Conservation (phyloP, 1,140 invertebrate species). For the Popillia japonica region DNA sequence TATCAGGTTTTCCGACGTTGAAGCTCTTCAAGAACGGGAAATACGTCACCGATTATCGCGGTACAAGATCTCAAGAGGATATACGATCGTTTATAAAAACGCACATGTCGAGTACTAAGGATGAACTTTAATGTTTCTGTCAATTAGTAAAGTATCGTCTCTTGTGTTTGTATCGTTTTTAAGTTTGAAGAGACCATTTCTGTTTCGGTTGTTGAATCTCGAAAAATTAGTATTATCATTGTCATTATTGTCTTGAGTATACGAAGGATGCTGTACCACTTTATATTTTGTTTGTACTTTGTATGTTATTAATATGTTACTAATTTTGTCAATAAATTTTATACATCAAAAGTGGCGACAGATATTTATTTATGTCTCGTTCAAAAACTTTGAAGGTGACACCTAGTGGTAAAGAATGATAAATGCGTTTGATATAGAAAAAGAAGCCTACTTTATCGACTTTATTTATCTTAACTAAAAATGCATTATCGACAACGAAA, state of each 20-base stretch:
- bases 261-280: neutral
- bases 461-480: too few species aligned
- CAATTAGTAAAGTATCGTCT: too few species aligned
- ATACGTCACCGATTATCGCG: conserved; percentile 66
- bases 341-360: neutral
- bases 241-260: neutral
- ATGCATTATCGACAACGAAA: too few species aligned
- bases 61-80: conserved; percentile 67
- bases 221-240: neutral
- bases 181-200: neutral
- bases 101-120: neutral
- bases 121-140: neutral
- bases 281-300: neutral
- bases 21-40: conserved; percentile 77
- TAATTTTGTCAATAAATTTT: neutral
- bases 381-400: too few species aligned
- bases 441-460: too few species aligned
- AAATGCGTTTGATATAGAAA: too few species aligned
- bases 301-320: neutral
- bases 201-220: neutral
- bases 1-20: conserved; percentile 76
- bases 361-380: too few species aligned
- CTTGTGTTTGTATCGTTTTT: too few species aligned
- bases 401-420: too few species aligned
- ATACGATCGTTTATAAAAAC: conserved; percentile 64